Evolutionary conservation across 2,113 vertebrate genomes (phyloP), one percentile per base, ranked within the genome.

Genomic region (Coptodon rendalli): DNA sequence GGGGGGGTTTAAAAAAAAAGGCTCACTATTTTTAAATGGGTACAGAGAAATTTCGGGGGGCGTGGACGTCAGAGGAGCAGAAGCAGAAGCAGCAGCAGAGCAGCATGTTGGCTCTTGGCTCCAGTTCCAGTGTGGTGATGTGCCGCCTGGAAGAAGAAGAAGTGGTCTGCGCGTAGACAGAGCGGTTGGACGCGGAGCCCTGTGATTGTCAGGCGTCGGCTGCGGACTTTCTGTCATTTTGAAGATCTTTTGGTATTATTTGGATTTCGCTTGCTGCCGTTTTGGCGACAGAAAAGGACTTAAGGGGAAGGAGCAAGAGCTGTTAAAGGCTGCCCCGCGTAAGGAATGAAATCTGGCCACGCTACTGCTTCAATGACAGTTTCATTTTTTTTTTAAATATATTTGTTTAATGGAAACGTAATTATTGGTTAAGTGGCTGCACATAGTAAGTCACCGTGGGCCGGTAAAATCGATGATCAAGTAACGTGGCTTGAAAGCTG

Each of bases 11-110:
- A 48, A 63, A 78, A 78, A 52, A 22, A 66, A 14, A 50, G 24
- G 90, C 66, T 86, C 92, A 93, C 92, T 93, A 90, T 95, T 94
- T 96, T 92, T 91, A 93, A 95, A 95, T 81, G 90, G 68, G 83
- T 48, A 86, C 63, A 22, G 82, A 86, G 84, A 88, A 86, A 91
- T 93, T 86, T 89, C 11, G 84, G 94, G 94, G 95, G 95, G 95
- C 95, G 95, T 96, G 95, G 92, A 94, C 91, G 87, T 81, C 1
- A 50, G 86, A 90, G 92, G 53, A 94, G 91, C 82, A 80, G 48
- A 29, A 93, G 89, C 36, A 90, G 91, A 29, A 94, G 91, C 57
- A 79, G 91, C 48, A 36, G 48, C 82, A 91, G 89, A n/a, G 91
- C 61, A 90, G 90, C 92, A 84, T 92, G 93, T 87, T 90, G 92